A percentile compares a stretch with the other conserved stretches of the same genome.
Conservation (phyloP, 2,113 vertebrate species). For the Crotalus helleri region DNA sequence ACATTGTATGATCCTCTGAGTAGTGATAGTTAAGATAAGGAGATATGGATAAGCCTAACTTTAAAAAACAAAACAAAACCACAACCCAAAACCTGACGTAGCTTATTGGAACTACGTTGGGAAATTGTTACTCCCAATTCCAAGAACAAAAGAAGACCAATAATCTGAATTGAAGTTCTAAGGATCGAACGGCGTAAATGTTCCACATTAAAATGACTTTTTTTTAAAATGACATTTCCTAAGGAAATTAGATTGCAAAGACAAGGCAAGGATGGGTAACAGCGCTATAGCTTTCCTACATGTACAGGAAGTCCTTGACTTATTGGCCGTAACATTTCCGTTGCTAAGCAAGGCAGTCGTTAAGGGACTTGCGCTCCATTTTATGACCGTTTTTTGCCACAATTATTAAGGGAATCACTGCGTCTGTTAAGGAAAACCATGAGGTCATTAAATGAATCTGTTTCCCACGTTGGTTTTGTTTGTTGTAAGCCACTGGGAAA, state of each 20-base stretch:
- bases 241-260: background rate
- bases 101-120: background rate
- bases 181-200: background rate
- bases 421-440: background rate
- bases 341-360: background rate
- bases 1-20: background rate
- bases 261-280: background rate
- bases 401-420: background rate
- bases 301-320: background rate
- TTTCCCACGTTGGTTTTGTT: background rate
- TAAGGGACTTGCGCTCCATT: rapidly evolving
- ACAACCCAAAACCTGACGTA: background rate
- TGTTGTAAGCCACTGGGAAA: too few species aligned
- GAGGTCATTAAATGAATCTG: background rate
- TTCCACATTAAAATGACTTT: conserved; percentile 24
- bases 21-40: background rate
- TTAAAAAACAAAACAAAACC: background rate
- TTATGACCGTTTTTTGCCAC: background rate
- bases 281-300: background rate
- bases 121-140: background rate
- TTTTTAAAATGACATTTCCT: background rate
- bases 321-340: background rate
- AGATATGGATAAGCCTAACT: background rate
- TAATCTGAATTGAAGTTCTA: background rate
- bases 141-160: background rate